These are phyloP conservation scores for Hymenopus coronatus DNA, from an alignment of 2,888 invertebrate genomes.

Conservation along the genomic window DNA sequence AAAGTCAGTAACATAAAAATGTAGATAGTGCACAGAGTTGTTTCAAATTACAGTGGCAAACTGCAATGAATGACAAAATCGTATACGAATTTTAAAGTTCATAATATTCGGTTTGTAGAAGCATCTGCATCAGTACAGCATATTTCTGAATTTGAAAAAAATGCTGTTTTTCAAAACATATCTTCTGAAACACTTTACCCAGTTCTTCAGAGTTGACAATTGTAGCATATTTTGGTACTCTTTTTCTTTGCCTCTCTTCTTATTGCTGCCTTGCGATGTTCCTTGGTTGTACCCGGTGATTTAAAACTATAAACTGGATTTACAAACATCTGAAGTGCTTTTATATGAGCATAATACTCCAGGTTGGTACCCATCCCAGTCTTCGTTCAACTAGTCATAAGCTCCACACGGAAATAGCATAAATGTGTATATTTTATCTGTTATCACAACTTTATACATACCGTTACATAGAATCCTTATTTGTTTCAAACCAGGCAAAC, in stretches of 20 bases:
- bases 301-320: background rate
- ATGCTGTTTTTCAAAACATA: too few species aligned
- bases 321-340: background rate
- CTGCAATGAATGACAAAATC: too few species aligned
- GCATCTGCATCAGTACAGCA: too few species aligned
- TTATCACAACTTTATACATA: background rate
- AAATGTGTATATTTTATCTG: background rate
- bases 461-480: background rate
- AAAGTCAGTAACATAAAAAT: too few species aligned
- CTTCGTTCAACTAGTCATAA: slow-evolving; percentile 10
- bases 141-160: too few species aligned
- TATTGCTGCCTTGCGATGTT: slow-evolving; percentile 1
- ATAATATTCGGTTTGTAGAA: too few species aligned
- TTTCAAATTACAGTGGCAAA: too few species aligned
- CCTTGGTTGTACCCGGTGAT: background rate
- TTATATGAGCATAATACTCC: background rate
- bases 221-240: background rate
- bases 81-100: too few species aligned
- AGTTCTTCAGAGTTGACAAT: background rate
- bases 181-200: background rate
- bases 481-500: slow-evolving; percentile 13
- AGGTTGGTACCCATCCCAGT: background rate
- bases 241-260: background rate
- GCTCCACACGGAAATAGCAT: background rate
- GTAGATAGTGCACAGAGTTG: too few species aligned